A percentile compares a stretch with the other conserved stretches of the same genome.
Evolutionary conservation across 2,113 vertebrate species (phyloP).

Genomic region (Vombatus ursinus): DNA sequence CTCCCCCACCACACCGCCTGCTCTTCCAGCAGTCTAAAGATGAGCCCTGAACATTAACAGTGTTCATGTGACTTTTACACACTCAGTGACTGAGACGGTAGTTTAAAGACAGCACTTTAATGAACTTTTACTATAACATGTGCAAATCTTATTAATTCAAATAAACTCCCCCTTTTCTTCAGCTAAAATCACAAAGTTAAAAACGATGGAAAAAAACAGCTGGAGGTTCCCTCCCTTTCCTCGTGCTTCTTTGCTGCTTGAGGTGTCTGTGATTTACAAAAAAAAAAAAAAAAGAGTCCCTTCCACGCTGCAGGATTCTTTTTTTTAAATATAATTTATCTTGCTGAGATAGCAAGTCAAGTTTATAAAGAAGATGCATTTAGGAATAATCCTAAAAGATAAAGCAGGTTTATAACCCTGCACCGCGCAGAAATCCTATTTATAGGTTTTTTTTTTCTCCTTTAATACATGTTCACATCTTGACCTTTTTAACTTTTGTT

Average conservation of each 20-base stretch:
- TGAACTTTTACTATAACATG: conserved; percentile 73
- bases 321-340: conserved; percentile 89
- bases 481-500: conserved; percentile 79
- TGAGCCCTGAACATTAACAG: conserved; percentile 66
- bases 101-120: conserved; percentile 78
- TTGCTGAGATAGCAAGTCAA: conserved; percentile 88
- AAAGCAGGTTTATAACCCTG: conserved; percentile 86
- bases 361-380: conserved; percentile 89
- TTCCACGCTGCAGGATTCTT: conserved; percentile 84
- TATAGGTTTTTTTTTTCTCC: conserved; percentile 77
- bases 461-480: conserved; percentile 82
- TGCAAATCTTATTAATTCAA: conserved; percentile 83
- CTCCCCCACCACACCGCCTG: conserved; percentile 43
- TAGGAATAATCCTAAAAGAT: conserved; percentile 91
- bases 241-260: conserved; percentile 79
- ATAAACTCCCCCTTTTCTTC: conserved; percentile 77
- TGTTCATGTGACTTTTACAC: conserved; percentile 73
- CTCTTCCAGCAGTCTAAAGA: conserved; percentile 59
- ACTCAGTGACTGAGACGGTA: conserved; percentile 70
- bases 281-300: conserved; percentile 84
- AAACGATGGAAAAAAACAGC: conserved; percentile 81
- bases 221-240: conserved; percentile 77
- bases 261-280: conserved; percentile 87
- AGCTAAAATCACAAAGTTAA: conserved; percentile 83
- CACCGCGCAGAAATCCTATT: conserved; percentile 85